Percentiles rank a stretch among this genome's conserved stretches.
Evolutionary conservation across 1,140 invertebrate species (phyloP).

Genomic region (Papilio machaon): DNA sequence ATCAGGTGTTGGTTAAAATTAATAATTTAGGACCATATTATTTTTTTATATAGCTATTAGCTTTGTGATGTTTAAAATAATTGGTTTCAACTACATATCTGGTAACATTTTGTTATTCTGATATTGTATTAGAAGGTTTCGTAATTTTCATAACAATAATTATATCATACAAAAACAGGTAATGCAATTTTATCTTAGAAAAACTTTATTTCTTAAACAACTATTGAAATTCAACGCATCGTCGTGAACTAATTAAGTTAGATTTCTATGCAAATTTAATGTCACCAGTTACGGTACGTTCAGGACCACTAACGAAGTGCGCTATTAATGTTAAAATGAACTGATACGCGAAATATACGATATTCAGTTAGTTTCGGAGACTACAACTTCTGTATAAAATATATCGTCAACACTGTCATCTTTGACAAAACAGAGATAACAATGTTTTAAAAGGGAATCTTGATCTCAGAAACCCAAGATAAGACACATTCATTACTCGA

Average conservation of each 20-base stretch:
- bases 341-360: slow-evolving; percentile 49
- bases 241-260: slow-evolving; percentile 58
- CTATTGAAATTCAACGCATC: slow-evolving; percentile 11
- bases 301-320: slow-evolving; percentile 62
- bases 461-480: too few species aligned
- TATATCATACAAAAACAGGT: not conserved
- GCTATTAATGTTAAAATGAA: slow-evolving; percentile 60
- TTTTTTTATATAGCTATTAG: too few species aligned
- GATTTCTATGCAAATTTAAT: slow-evolving; percentile 75
- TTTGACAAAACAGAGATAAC: too few species aligned
- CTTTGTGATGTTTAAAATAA: too few species aligned
- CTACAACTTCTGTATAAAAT: too few species aligned
- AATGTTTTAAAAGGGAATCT: too few species aligned
- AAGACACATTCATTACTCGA: not conserved
- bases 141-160: not conserved
- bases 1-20: too few species aligned
- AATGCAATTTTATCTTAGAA: not conserved
- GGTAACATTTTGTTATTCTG: too few species aligned
- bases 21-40: too few species aligned
- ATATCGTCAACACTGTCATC: too few species aligned
- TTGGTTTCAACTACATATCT: too few species aligned
- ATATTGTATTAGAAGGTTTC: not conserved
- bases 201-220: slow-evolving; percentile 3
- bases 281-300: slow-evolving; percentile 52
- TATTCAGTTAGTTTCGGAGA: not conserved